These are phyloP conservation scores for Euleptes europaea DNA, from an alignment of 2,113 vertebrate genomes.

Conservation along the genomic window DNA sequence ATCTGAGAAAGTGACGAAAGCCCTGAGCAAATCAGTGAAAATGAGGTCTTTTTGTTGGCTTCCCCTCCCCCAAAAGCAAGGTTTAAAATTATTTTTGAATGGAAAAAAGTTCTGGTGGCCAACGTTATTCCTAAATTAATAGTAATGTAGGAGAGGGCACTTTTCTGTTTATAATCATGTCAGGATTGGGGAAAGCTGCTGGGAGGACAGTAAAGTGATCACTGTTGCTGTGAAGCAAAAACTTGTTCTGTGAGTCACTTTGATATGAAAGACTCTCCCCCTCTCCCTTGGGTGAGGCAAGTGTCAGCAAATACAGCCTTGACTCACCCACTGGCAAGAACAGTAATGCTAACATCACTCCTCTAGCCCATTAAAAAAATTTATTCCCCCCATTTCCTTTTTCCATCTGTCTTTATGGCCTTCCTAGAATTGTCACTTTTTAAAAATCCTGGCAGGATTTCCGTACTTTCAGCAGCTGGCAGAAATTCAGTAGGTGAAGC, in stretches of 20 bases:
- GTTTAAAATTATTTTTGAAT: not conserved
- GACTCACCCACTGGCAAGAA: not conserved
- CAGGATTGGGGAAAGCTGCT: not conserved
- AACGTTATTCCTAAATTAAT: not conserved
- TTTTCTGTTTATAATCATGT: not conserved
- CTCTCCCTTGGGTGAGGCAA: constrained; percentile 2
- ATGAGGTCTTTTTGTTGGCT: not conserved
- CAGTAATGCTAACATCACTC: not conserved
- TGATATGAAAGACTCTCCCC: fast-evolving
- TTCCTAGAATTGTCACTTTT: not conserved
- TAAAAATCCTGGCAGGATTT: not conserved
- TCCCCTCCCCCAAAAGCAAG: not conserved
- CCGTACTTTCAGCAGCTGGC: not conserved
- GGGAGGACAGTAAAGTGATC: not conserved
- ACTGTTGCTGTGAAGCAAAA: not conserved
- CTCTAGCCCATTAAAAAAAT: not conserved
- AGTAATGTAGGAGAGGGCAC: not conserved
- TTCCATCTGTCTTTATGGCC: not conserved
- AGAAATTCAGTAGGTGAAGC: not conserved
- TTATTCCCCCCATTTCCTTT: not conserved
- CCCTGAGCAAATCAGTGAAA: not conserved
- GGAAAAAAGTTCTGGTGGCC: not conserved
- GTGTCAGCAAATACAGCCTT: constrained; percentile 7
- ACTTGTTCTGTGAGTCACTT: not conserved
- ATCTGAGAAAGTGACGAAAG: not conserved